Conservation (phyloP, 1,140 invertebrate genomes). For the Varroa destructor region DNA sequence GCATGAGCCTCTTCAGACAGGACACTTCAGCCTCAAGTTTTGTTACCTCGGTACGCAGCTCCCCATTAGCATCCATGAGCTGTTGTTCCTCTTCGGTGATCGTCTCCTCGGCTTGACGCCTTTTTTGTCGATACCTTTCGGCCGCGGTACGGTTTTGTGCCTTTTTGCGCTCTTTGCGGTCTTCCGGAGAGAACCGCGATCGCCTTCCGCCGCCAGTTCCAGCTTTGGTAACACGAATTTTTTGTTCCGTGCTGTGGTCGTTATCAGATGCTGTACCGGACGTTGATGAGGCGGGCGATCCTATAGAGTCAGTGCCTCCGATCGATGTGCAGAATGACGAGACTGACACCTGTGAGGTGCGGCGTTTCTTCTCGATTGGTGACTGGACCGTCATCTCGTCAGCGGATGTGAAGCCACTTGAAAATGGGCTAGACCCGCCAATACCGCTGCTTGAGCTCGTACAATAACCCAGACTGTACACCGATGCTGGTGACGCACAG, state of each 20-base stretch:
- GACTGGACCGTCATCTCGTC: not conserved
- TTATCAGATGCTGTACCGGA: slow-evolving; percentile 3
- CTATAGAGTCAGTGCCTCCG: slow-evolving; percentile 10
- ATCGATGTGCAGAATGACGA: slow-evolving; percentile 15
- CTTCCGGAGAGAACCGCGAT: slow-evolving; percentile 16
- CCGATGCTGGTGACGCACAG: too few species aligned
- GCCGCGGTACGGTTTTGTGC: slow-evolving; percentile 23
- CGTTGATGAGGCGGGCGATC: not conserved
- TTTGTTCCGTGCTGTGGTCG: not conserved
- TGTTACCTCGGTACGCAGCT: slow-evolving; percentile 10
- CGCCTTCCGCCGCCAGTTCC: not conserved
- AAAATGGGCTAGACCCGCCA: too few species aligned
- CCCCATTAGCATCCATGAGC: slow-evolving; percentile 5
- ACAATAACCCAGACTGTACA: too few species aligned
- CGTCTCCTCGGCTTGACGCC: slow-evolving; percentile 6
- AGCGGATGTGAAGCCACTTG: too few species aligned
- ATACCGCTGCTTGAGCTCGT: too few species aligned
- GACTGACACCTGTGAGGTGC: slow-evolving; percentile 5
- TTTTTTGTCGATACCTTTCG: slow-evolving; percentile 13
- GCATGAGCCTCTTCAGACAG: slow-evolving; percentile 25
- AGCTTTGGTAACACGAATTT: too few species aligned
- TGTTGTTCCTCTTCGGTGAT: slow-evolving; percentile 17
- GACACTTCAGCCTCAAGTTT: slow-evolving; percentile 10
- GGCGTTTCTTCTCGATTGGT: slow-evolving; percentile 9
- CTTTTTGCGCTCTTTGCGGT: slow-evolving; percentile 24